Conservation (phyloP, 2,113 vertebrate species). For the Chaenogobius annularis region DNA sequence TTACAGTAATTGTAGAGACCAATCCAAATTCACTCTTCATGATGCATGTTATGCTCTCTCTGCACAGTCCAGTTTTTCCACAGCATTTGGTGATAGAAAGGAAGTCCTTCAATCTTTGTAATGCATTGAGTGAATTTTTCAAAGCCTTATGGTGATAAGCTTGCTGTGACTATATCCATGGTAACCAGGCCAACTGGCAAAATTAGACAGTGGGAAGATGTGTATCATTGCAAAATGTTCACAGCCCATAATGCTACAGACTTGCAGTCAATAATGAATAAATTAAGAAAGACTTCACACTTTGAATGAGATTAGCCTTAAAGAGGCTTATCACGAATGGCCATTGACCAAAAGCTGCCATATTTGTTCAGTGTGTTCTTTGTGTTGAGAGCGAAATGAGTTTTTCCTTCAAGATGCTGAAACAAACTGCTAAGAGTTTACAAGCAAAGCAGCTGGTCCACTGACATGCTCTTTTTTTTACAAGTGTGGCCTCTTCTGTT, state of each 20-base stretch:
- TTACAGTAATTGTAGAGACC: background rate
- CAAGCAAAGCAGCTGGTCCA: conserved; percentile 41
- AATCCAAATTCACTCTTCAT: background rate
- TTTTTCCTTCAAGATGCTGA: conserved; percentile 24
- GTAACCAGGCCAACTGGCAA: conserved; percentile 22
- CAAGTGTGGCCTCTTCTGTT: conserved; percentile 30
- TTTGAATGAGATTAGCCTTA: conserved; percentile 8
- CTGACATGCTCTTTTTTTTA: conserved; percentile 34
- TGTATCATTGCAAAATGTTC: background rate
- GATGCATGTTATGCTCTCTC: background rate
- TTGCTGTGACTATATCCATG: conserved; percentile 41
- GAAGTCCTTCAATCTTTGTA: conserved; percentile 8
- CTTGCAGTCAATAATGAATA: conserved; percentile 12
- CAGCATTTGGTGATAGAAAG: background rate
- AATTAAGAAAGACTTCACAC: conserved; percentile 36
- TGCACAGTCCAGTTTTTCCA: conserved; percentile 9
- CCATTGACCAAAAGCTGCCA: conserved; percentile 29
- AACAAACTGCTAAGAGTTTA: conserved; percentile 35
- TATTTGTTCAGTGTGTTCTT: conserved; percentile 32
- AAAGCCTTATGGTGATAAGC: conserved; percentile 22
- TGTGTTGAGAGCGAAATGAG: conserved; percentile 23
- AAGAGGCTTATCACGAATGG: background rate
- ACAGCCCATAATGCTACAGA: background rate
- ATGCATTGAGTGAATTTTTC: conserved; percentile 4
- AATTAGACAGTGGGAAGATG: background rate